These are phyloP conservation scores for Eulemur coronatus DNA, from an alignment of 2,797 vertebrate species.

Conservation along the genomic window DNA sequence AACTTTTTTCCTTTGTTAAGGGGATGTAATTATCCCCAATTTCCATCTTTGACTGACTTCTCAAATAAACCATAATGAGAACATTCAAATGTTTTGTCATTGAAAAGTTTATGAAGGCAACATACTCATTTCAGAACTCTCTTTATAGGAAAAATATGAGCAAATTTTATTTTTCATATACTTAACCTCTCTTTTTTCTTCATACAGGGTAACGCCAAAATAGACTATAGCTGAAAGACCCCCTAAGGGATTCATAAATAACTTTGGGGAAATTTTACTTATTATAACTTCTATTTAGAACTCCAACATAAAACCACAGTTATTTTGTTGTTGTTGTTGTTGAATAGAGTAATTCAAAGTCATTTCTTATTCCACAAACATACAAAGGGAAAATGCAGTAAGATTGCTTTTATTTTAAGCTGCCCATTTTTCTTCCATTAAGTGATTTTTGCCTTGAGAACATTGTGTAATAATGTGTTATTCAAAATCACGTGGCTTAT, in stretches of 20 bases:
- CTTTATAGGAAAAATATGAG: background rate
- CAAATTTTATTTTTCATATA: constrained; percentile 47
- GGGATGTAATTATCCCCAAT: background rate
- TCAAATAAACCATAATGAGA: background rate
- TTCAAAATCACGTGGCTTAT: background rate
- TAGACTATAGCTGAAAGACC: constrained; percentile 48
- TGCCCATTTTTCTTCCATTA: constrained; percentile 29
- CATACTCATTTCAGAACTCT: background rate
- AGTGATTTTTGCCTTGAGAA: constrained; percentile 24
- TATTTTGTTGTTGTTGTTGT: constrained; percentile 42
- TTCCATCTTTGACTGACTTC: constrained; percentile 32
- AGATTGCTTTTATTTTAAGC: constrained; percentile 56
- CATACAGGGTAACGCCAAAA: constrained; percentile 47
- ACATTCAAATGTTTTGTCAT: constrained; percentile 28
- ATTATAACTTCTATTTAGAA: constrained; percentile 62
- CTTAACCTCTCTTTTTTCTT: constrained; percentile 27
- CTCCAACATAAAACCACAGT: background rate
- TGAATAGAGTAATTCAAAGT: constrained; percentile 57
- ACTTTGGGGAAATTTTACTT: constrained; percentile 60
- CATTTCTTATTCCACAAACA: constrained; percentile 49
- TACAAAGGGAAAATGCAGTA: background rate
- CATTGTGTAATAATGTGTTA: constrained; percentile 22
- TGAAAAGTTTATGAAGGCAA: constrained; percentile 22
- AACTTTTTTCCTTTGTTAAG: background rate
- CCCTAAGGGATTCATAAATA: constrained; percentile 58